Percentiles rank a stretch among this genome's conserved stretches.
These are phyloP conservation scores for Galaxias olidus DNA, from an alignment of 2,797 vertebrate genomes.

Conservation along the genomic window DNA sequence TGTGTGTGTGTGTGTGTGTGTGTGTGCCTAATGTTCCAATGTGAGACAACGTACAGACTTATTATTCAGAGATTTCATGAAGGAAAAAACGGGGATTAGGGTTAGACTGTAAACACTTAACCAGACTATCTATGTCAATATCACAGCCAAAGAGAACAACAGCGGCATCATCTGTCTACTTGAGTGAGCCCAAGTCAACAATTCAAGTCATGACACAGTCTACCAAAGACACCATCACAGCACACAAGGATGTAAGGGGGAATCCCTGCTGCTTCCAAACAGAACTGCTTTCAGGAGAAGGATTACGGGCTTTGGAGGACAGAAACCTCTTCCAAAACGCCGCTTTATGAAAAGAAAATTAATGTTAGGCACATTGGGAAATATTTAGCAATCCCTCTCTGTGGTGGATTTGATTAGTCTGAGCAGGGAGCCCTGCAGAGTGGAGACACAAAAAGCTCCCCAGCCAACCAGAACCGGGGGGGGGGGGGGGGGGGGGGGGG, in stretches of 20 bases:
- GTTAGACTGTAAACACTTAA: background rate
- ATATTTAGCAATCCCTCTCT: constrained; percentile 21
- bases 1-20: background rate
- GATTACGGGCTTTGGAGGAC: background rate
- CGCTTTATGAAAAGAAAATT: constrained; percentile 34
- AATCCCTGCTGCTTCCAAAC: no score
- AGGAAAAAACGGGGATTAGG: constrained; percentile 1
- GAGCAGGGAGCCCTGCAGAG: constrained; percentile 28
- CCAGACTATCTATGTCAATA: no score
- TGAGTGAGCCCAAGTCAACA: no score
- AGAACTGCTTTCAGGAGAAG: constrained; percentile 8
- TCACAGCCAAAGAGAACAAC: no score
- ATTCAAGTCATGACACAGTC: no score
- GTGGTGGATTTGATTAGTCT: constrained; percentile 49
- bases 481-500: constrained; percentile 6
- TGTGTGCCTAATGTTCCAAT: background rate
- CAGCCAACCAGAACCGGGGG: constrained; percentile 18
- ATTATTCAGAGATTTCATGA: background rate
- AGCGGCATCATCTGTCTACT: no score
- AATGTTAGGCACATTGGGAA: constrained; percentile 28
- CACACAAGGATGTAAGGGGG: no score
- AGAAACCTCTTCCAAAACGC: background rate
- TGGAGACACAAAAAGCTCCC: background rate
- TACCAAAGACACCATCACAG: no score
- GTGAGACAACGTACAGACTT: background rate